Evolutionary conservation across 2,797 vertebrate species (phyloP).

Genomic region (Rhinophrynus dorsalis): DNA sequence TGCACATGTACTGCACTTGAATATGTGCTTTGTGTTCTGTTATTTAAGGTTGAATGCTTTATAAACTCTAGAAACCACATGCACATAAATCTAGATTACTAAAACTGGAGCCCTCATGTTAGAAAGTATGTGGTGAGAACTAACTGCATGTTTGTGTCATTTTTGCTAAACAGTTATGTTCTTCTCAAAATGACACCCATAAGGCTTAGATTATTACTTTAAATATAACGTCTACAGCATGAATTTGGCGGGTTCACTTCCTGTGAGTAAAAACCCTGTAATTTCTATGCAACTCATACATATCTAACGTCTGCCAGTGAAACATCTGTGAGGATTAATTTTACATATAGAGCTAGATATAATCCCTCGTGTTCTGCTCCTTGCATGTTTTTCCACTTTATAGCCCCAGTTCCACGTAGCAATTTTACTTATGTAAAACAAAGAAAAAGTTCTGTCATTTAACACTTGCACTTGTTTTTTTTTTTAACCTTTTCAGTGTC

Average conservation of each 20-base stretch:
- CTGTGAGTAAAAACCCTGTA: slow-evolving; percentile 34
- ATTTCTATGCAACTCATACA: slow-evolving; percentile 23
- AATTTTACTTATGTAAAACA: not conserved
- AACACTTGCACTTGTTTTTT: no score
- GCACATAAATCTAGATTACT: not conserved
- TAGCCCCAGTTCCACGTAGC: not conserved
- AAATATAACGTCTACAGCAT: slow-evolving; percentile 27
- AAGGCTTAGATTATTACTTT: slow-evolving; percentile 24
- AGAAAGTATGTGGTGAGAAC: not conserved
- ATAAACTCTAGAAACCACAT: not conserved
- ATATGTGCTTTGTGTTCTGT: slow-evolving; percentile 1
- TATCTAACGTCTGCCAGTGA: slow-evolving; percentile 4
- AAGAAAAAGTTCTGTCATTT: no score
- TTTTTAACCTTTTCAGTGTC: no score
- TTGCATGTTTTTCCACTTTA: not conserved
- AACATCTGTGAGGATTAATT: slow-evolving; percentile 15
- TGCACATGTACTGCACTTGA: not conserved
- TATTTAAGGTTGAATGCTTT: slow-evolving; percentile 2
- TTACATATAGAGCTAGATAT: slow-evolving; percentile 7
- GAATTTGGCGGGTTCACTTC: slow-evolving; percentile 19
- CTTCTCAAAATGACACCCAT: slow-evolving; percentile 31
- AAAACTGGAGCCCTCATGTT: slow-evolving; percentile 3
- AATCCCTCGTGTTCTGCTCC: not conserved
- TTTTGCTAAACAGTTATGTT: slow-evolving; percentile 34
- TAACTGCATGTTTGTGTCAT: slow-evolving; percentile 28